Percentiles rank a stretch among this genome's conserved stretches.
These are phyloP conservation scores for Choristoneura rosaceana DNA, from an alignment of 2,888 invertebrate genomes.

Conservation along the genomic window DNA sequence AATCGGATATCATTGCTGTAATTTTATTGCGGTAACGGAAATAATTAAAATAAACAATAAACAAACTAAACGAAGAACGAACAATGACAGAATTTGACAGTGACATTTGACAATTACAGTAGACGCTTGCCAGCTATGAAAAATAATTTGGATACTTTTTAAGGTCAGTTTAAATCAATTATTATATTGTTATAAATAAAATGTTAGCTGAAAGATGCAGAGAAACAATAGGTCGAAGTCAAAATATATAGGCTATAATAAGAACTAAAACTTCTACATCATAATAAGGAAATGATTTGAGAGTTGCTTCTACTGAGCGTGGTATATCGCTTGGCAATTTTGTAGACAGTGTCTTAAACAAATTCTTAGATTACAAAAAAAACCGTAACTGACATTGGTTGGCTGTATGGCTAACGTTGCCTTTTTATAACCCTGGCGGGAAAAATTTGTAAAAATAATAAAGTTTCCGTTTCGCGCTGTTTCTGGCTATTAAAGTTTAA, in stretches of 20 bases:
- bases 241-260: too few species aligned
- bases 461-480: too few species aligned
- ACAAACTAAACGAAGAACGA: not conserved
- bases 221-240: too few species aligned
- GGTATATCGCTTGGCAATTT: not conserved
- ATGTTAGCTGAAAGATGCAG: not conserved
- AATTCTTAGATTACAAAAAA: not conserved
- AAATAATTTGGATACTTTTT: not conserved
- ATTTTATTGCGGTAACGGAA: not conserved
- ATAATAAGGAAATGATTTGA: too few species aligned
- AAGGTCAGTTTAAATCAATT: not conserved
- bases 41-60: slow-evolving; percentile 17
- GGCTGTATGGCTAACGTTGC: too few species aligned
- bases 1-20: slow-evolving; percentile 68
- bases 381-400: too few species aligned
- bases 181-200: too few species aligned
- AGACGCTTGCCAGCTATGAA: not conserved
- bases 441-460: too few species aligned
- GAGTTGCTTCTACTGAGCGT: too few species aligned
- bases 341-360: slow-evolving; percentile 7
- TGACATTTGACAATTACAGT: not conserved
- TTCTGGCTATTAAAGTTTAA: too few species aligned
- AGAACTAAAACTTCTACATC: too few species aligned
- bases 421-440: too few species aligned
- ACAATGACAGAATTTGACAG: not conserved